Conservation (phyloP, 2,888 invertebrate species). For the Antheraea assamensis region DNA sequence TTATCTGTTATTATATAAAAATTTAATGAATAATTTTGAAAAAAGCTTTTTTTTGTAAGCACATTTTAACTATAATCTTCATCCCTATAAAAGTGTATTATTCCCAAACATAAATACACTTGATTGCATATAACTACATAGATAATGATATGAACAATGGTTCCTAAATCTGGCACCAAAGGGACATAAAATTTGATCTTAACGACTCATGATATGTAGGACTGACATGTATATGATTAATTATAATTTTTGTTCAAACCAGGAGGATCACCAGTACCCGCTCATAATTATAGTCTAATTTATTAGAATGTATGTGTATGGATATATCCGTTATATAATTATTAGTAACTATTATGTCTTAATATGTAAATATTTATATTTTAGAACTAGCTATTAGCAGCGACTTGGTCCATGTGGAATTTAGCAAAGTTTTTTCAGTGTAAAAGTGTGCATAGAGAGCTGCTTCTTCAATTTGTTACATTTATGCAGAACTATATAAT, state of each 20-base stretch:
- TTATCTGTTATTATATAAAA: neutral
- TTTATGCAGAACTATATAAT: too few species aligned
- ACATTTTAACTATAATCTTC: slow-evolving; percentile 22
- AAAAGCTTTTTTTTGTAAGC: slow-evolving; percentile 20
- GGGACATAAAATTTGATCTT: slow-evolving; percentile 44
- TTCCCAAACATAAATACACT: neutral
- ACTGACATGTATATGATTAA: slow-evolving; percentile 54
- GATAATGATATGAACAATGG: slow-evolving; percentile 27
- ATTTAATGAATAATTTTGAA: neutral
- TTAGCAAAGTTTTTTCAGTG: too few species aligned
- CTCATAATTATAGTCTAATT: neutral
- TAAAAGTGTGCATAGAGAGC: too few species aligned
- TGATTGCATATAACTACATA: neutral
- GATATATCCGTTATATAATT: neutral
- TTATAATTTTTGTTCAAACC: neutral
- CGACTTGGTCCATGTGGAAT: too few species aligned
- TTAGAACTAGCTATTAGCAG: neutral
- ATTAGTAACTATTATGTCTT: neutral
- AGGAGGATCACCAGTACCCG: neutral
- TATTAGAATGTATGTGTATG: neutral
- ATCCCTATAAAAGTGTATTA: slow-evolving; percentile 4
- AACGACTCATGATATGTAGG: slow-evolving; percentile 57
- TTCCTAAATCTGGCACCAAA: slow-evolving; percentile 58
- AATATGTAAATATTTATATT: neutral
- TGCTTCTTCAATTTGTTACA: too few species aligned